Evolutionary conservation across 1,140 invertebrate genomes (phyloP).

Genomic region (Magallana angulata): DNA sequence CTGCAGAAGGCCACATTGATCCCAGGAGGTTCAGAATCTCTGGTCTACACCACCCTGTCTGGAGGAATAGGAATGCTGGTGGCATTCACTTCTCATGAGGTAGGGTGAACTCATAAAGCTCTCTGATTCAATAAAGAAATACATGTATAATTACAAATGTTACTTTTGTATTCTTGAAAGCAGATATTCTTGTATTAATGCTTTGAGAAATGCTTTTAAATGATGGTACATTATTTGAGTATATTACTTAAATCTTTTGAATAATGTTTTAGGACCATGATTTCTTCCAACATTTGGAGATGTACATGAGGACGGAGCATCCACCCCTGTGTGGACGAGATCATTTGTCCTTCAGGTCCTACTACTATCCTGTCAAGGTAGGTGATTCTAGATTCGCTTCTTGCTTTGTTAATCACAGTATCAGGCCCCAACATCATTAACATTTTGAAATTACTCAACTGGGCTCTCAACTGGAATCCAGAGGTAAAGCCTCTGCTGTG

Average conservation of each 20-base stretch:
- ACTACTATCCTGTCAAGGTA: constrained; percentile 98
- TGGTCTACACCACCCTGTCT: constrained; percentile 97
- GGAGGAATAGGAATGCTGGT: constrained; percentile 96
- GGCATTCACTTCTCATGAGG: constrained; percentile 97
- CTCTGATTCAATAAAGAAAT: too few relatives aligned
- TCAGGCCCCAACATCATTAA: too few relatives aligned
- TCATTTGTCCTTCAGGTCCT: constrained; percentile 97
- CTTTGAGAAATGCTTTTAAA: too few relatives aligned
- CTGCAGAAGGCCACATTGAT: constrained; percentile 95
- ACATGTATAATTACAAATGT: too few relatives aligned
- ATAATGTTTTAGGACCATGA: constrained; percentile 90
- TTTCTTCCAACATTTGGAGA: constrained; percentile 99
- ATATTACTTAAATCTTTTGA: background rate
- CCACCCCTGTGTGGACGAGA: constrained; percentile 97
- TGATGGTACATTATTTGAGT: too few relatives aligned
- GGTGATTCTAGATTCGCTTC: constrained; percentile 53
- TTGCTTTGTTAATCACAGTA: too few relatives aligned
- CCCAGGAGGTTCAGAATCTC: constrained; percentile 96
- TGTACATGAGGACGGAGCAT: constrained; percentile 99
- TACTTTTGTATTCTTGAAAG: background rate
- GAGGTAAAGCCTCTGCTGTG: too few relatives aligned
- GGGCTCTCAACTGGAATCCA: too few relatives aligned
- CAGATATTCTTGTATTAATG: background rate
- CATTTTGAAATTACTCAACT: too few relatives aligned
- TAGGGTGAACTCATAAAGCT: constrained; percentile 62